Conservation (phyloP, 2,113 vertebrate genomes). For the Chamaetylas fuelleborni region DNA sequence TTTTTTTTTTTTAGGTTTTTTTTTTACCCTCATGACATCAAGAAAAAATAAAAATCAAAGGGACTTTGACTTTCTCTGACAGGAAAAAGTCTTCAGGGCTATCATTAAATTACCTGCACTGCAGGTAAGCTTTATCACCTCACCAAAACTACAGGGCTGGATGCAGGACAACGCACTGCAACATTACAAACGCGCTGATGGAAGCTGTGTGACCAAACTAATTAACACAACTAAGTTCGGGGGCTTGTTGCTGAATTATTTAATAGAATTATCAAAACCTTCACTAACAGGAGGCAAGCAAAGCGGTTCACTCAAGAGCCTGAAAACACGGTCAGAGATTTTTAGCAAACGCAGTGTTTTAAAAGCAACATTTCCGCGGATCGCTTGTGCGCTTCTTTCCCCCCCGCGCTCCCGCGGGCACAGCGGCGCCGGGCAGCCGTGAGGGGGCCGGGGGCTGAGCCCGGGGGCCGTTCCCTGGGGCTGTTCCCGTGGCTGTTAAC, state of each 20-base stretch:
- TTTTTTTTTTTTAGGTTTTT: no score
- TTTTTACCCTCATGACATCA: neutral
- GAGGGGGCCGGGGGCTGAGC: neutral
- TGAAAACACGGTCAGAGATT: neutral
- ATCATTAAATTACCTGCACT: neutral
- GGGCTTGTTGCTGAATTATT: no score
- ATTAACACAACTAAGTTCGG: neutral
- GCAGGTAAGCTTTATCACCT: neutral
- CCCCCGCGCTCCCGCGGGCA: neutral
- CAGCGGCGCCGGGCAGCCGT: accelerated
- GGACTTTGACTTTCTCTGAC: neutral
- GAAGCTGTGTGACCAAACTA: neutral
- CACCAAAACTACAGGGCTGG: neutral
- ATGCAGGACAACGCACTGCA: neutral
- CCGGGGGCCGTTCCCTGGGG: no score
- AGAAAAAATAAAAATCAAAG: conserved; percentile 24
- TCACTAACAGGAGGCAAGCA: neutral
- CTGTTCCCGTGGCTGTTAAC: no score
- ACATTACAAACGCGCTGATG: accelerated
- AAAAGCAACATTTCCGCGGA: neutral
- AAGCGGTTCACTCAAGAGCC: neutral
- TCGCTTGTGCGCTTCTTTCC: accelerated
- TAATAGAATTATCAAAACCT: neutral
- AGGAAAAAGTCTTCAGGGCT: neutral
- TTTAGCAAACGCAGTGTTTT: neutral